Base-by-base conservation (phyloP, 2,113 vertebrate genomes). In the Chunga burmeisteri region DNA sequence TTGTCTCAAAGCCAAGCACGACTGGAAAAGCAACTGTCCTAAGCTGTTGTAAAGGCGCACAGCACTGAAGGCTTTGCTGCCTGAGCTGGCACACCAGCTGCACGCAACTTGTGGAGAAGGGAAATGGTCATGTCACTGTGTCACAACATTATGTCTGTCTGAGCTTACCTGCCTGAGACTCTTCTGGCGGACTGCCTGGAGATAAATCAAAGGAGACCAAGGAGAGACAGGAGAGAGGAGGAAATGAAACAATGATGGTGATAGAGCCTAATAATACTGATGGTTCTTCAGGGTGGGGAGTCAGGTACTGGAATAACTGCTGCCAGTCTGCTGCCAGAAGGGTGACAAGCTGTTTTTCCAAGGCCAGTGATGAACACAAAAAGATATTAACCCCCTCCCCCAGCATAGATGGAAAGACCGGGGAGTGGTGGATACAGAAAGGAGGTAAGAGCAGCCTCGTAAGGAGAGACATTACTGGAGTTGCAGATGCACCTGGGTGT, bases 41-140 rank as follows among this genome's bases (percentile, higher is more conserved):
- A 34, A 77, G 56, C 44, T 52, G 52, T 23, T 32, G 55, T 13
- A 42, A 42, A 44, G 15, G 11, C 36, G 30, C 2, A 2, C 40
- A 61, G 52, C 0, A 0, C 72, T 52, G 81, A 29, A 40, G 55
- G 61, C 49, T 74, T 16, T 30, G 55, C 19, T 84, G 80, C 80
- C 72, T 0, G 1, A 71, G 59, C 80, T 40, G 67, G 49, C 72
- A n/a, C 38, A 16, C 3, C 0, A 0, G 14, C 50, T 62, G 55
- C 27, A 2, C 0, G 1, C 40, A 25, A 2, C 36, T 44, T 7
- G 29, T 4, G 55, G 44, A 84, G 67, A n/a, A 68, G 44, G 40
- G 47, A 88, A 26, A 38, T 10, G 46, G 42, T 78, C 0, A 0
- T 38, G 25, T 42, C 47, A 32, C 19, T 21, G 14, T 42, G 7